phyloP scores from a whole-genome alignment of 2,888 invertebrate genomes.

The Parnassius smintheus region DNA sequence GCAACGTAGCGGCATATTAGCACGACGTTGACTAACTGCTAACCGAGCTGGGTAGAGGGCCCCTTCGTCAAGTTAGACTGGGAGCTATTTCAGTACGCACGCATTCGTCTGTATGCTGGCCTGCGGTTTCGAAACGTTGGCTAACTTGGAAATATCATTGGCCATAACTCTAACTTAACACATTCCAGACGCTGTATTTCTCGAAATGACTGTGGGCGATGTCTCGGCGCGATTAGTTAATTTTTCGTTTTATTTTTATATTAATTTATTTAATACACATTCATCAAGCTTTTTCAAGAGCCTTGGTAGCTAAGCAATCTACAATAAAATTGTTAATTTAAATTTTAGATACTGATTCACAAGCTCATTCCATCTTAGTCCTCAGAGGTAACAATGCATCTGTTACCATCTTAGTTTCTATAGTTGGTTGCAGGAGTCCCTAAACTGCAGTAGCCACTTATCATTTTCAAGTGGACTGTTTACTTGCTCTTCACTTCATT shows the following conservation, averaged over 20 bases:
- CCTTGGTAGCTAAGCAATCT: too few relatives aligned
- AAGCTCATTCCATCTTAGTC: too few relatives aligned
- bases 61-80: constrained; percentile 13
- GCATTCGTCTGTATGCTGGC: constrained; percentile 27
- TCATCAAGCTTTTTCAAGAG: not conserved
- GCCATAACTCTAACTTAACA: constrained; percentile 26
- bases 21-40: constrained; percentile 45
- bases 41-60: constrained; percentile 33
- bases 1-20: constrained; percentile 32
- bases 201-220: constrained; percentile 11
- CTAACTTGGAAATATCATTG: constrained; percentile 21
- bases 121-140: constrained; percentile 17
- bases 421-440: too few relatives aligned
- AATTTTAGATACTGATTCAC: too few relatives aligned
- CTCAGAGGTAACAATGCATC: too few relatives aligned
- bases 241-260: constrained; percentile 8
- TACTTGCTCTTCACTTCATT: too few relatives aligned
- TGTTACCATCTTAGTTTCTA: too few relatives aligned
- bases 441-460: too few relatives aligned
- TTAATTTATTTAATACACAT: constrained; percentile 2
- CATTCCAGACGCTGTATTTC: constrained; percentile 12
- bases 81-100: constrained; percentile 31
- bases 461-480: too few relatives aligned
- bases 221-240: constrained; percentile 5
- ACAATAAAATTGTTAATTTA: too few relatives aligned